A percentile compares a stretch with the other conserved stretches of the same genome.
Conservation (phyloP, 2,113 vertebrate genomes). For the Phalacrocorax brasilianus region DNA sequence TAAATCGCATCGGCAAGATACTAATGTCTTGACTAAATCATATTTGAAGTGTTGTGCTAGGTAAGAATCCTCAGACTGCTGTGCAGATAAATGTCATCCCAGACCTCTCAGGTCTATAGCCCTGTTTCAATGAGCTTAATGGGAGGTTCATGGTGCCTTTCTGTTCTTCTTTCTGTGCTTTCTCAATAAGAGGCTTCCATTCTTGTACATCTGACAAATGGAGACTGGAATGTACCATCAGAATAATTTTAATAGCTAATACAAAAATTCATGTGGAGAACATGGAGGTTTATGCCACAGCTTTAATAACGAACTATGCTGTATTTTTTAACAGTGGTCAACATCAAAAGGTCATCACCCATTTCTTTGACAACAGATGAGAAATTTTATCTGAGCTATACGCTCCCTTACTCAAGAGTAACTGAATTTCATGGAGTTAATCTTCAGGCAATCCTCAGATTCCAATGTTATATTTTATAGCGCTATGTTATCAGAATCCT, state of each 20-base stretch:
- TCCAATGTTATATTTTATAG: background rate
- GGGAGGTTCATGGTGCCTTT: background rate
- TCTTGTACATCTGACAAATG: background rate
- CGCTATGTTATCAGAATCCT: background rate
- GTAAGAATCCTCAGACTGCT: background rate
- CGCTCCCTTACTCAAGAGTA: background rate
- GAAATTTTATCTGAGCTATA: background rate
- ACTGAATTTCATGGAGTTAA: background rate
- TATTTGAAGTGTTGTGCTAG: background rate
- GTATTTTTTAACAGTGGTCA: background rate
- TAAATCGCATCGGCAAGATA: background rate
- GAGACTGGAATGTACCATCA: background rate
- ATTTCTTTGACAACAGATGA: background rate
- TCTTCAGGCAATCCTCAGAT: background rate
- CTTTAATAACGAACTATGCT: background rate
- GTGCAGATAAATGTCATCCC: background rate
- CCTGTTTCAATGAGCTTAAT: background rate
- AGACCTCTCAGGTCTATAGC: background rate
- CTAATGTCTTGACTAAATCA: background rate
- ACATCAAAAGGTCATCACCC: background rate
- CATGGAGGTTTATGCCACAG: background rate
- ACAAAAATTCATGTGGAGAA: background rate
- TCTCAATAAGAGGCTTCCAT: background rate
- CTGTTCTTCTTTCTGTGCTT: background rate
- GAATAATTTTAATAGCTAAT: background rate